phyloP scores from a whole-genome alignment of 1,140 invertebrate species.

The Drosophila subobscura region DNA sequence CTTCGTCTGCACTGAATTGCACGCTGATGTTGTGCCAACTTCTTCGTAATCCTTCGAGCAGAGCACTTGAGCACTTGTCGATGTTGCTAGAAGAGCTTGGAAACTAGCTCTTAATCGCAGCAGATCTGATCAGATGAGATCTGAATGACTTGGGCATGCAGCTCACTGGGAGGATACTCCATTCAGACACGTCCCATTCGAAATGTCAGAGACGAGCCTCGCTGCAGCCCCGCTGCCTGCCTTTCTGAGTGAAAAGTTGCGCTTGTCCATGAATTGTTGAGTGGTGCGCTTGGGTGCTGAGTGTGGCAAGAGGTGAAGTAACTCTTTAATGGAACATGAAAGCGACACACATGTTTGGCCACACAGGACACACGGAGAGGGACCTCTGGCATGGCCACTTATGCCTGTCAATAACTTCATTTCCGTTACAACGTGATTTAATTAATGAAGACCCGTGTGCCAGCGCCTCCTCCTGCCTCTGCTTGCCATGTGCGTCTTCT shows the following conservation, averaged over 20 bases:
- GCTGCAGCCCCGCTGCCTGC: too few species aligned
- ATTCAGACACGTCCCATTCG: too few species aligned
- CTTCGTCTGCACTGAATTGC: constrained; percentile 7
- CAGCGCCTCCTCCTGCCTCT: too few species aligned
- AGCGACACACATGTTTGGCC: constrained; percentile 36
- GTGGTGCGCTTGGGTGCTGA: too few species aligned
- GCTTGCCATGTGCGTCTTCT: too few species aligned
- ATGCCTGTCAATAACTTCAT: constrained; percentile 73
- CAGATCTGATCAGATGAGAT: neutral
- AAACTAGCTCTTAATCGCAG: constrained; percentile 2
- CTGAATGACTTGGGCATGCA: too few species aligned
- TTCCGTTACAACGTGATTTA: constrained; percentile 76
- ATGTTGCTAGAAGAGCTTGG: neutral
- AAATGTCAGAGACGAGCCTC: too few species aligned
- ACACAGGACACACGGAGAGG: neutral
- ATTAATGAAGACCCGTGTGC: constrained; percentile 66
- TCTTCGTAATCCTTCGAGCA: constrained; percentile 19
- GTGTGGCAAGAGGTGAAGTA: too few species aligned
- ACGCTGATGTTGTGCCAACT: constrained; percentile 29
- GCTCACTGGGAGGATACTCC: too few species aligned
- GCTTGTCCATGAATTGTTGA: constrained; percentile 33
- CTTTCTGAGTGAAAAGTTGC: constrained; percentile 46
- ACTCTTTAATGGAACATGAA: constrained; percentile 40
- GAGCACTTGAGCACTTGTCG: constrained; percentile 5
- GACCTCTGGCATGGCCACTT: constrained; percentile 28